Evolutionary conservation across 2,797 vertebrate genomes (phyloP).

Genomic region (Muraenolepis orangiensis): DNA sequence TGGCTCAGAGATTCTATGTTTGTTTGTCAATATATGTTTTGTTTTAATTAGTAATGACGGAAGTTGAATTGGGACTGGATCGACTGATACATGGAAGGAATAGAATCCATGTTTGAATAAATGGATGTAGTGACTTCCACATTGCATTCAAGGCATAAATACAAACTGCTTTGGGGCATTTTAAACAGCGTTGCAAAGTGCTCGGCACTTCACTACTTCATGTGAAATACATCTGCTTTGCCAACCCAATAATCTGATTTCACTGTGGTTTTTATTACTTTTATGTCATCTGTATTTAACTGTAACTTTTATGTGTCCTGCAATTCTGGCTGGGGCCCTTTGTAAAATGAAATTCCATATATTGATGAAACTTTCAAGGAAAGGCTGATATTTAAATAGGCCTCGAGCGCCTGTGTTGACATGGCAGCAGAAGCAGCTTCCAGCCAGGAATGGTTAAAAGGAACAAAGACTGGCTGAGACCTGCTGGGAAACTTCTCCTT

Average conservation of each 20-base stretch:
- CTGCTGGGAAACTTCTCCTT: not conserved
- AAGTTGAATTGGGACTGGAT: not conserved
- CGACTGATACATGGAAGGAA: not conserved
- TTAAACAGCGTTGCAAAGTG: not conserved
- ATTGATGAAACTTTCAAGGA: not conserved
- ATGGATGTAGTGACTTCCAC: not conserved
- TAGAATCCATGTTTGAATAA: not conserved
- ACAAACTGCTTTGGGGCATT: not conserved
- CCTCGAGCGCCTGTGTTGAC: not conserved
- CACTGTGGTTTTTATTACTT: not conserved
- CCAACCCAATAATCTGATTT: not conserved
- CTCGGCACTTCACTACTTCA: not conserved
- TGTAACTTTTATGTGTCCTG: not conserved
- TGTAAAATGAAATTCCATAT: not conserved
- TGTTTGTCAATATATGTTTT: not conserved
- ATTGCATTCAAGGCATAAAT: not conserved
- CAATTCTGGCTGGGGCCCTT: not conserved
- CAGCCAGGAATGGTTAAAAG: not conserved
- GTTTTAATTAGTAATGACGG: not conserved
- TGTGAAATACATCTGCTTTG: conserved; percentile 1
- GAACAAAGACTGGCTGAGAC: not conserved
- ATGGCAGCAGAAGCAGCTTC: not conserved
- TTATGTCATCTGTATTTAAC: not conserved
- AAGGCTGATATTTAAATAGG: not conserved
- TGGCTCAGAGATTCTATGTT: too few species aligned